Evolutionary conservation across 1,140 invertebrate genomes (phyloP), one percentile per base, ranked within the genome.

Genomic region (Daktulosphaira vitifoliae): DNA sequence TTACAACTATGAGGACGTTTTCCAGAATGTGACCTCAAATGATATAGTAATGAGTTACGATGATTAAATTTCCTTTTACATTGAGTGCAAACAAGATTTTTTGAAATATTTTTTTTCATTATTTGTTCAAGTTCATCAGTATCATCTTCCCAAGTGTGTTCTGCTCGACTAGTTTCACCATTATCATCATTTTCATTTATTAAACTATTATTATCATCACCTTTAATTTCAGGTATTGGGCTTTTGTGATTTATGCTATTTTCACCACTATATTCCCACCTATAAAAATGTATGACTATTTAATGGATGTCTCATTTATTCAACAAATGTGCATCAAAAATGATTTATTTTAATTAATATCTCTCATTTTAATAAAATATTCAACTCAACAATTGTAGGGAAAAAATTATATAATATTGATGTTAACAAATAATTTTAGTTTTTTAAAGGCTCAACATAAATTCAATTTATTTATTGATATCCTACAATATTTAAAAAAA

Each of bases 21-120:
- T 5, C 86, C 85, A 3, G 81, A 84, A 71, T 92, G 89, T 54
- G 86, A 87, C 66, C 86, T 75, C 77, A 88, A 80, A 70, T 93
- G 90, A 74, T 92, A 92, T 23, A 89, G 80, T 42, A 92, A 75
- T 46, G 89, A 90, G 75, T 91, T 92, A 52, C 85, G 78, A 69
- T 92, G 88, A 66, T 83, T 82, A 72, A 92, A 92, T 23, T 84
- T 81, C 54, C 86, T 76, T 15, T 80, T 78, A 69, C 90, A 92
- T 66, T 87, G 79, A 38, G 73, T 80, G 71, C 89, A 92, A 0
- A 76, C 75, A 70, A 84, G 52, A 25, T 26, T 33, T 20, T 68
- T 56, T 29, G 56, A 62, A 6, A 46, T 29, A 48, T 70, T 59
- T 50, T 62, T 62, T 49, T 64, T 52, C 62, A 48, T 33, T 39